Base-by-base conservation (phyloP, 2,797 vertebrate genomes). In the Heteromormyrus szaboi region DNA sequence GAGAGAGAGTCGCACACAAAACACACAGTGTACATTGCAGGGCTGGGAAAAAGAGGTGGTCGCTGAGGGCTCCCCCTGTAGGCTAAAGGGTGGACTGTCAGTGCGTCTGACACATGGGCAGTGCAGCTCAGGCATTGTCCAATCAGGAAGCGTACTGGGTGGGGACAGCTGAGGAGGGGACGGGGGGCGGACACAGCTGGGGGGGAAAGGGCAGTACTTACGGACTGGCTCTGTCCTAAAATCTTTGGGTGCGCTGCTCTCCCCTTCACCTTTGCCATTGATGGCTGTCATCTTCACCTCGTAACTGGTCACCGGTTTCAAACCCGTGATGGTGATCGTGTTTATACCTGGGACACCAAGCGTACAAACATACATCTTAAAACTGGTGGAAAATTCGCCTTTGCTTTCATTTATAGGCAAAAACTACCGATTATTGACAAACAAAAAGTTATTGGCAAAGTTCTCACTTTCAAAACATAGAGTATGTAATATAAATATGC, bases 181-280 rank as follows among this genome's bases (percentile, higher is more conserved):
- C 29, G 85, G 91, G 85, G 89, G 84, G 59, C n/a, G 46, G 19
- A 37, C 25, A 33, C 9, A 41, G 4, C 50, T 14, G 72, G 3
- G 2, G 41, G 22, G 48, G 53, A 41, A 6, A 37, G 68, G 44
- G 85, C 4, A 54, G 91, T 93, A 99, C 98, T 98, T 98, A 99
- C 98, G 98, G 92, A 99, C 97, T 94, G 98, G 98, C 89, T 98
- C 95, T 0, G 98, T 99, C 95, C 96, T 97, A 96, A 99, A 99
- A 89, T 94, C 94, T 0, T 93, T 94, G 9, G 93, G 88, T 0
- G 90, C 2, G 90, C 97, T 97, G 91, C 96, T 96, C 93, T 99
- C 98, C 0, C 98, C 97, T 89, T 97, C 95, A 0, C 98, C 98
- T 91, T 99, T 99, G 93, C 98, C 98, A 0, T 99, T 99, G 94